Percentiles rank a stretch among this genome's conserved stretches.
Conservation (phyloP, 2,113 vertebrate genomes). For the Elephas maximus region DNA sequence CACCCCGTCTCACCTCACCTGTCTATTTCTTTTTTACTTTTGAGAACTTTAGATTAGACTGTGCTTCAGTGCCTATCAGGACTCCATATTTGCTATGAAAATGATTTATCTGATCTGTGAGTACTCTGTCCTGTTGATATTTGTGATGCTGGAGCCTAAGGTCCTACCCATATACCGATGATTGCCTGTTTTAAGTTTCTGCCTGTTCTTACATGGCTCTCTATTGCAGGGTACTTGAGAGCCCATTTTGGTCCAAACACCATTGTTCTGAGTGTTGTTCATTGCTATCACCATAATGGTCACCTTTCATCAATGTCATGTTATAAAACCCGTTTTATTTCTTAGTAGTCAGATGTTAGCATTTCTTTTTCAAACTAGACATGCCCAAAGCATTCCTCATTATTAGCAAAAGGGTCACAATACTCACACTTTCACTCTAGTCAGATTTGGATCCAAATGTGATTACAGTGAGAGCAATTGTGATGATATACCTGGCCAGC, state of each 20-base stretch:
- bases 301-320: background rate
- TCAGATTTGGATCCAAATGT: conserved; percentile 72
- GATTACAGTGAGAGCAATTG: conserved; percentile 70
- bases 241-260: background rate
- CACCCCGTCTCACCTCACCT: accelerated
- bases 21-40: background rate
- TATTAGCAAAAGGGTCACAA: conserved; percentile 61
- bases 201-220: background rate
- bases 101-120: background rate
- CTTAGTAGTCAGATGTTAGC: conserved; percentile 11
- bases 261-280: background rate
- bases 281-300: background rate
- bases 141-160: background rate
- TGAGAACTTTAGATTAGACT: background rate
- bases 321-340: background rate
- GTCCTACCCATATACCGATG: background rate
- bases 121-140: background rate
- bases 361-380: conserved; percentile 57
- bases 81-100: background rate
- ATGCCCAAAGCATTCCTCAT: conserved; percentile 45
- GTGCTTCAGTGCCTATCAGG: background rate
- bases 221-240: background rate
- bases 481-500: conserved; percentile 77
- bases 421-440: conserved; percentile 56
- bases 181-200: background rate